These are phyloP conservation scores for Cheumatopsyche charites DNA, from an alignment of 1,140 invertebrate genomes.

Conservation along the genomic window DNA sequence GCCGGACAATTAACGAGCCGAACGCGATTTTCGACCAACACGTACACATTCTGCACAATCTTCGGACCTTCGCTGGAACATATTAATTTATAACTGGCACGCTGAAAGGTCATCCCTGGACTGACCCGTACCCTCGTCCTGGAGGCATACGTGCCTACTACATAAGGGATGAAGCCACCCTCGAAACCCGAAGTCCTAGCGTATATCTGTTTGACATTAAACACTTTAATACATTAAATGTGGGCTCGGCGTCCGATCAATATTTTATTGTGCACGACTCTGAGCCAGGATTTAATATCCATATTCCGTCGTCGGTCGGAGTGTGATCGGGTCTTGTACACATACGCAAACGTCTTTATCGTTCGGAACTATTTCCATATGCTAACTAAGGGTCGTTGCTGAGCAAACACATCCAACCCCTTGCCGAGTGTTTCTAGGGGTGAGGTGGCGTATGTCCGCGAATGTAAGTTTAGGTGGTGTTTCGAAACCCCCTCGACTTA, in stretches of 20 bases:
- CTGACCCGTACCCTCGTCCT: slow-evolving; percentile 44
- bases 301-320: neutral
- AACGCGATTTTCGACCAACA: neutral
- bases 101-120: slow-evolving; percentile 33
- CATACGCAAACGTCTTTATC: slow-evolving; percentile 47
- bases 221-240: slow-evolving; percentile 33
- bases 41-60: slow-evolving; percentile 20
- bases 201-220: slow-evolving; percentile 34
- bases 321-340: slow-evolving; percentile 11
- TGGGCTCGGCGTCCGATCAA: slow-evolving; percentile 9
- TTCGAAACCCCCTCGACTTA: neutral
- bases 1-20: neutral
- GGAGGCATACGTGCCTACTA: slow-evolving; percentile 42
- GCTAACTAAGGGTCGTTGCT: slow-evolving; percentile 43
- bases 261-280: slow-evolving; percentile 5
- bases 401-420: slow-evolving; percentile 25
- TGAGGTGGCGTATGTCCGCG: neutral
- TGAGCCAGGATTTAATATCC: neutral
- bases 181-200: neutral
- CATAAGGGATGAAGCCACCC: slow-evolving; percentile 39
- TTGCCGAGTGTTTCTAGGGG: neutral
- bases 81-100: slow-evolving; percentile 37
- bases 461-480: neutral
- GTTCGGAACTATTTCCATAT: slow-evolving; percentile 48
- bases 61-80: slow-evolving; percentile 30